Percentiles rank a stretch among this genome's conserved stretches.
These are phyloP conservation scores for Chromobotia macracanthus DNA, from an alignment of 2,797 vertebrate genomes.

Conservation along the genomic window DNA sequence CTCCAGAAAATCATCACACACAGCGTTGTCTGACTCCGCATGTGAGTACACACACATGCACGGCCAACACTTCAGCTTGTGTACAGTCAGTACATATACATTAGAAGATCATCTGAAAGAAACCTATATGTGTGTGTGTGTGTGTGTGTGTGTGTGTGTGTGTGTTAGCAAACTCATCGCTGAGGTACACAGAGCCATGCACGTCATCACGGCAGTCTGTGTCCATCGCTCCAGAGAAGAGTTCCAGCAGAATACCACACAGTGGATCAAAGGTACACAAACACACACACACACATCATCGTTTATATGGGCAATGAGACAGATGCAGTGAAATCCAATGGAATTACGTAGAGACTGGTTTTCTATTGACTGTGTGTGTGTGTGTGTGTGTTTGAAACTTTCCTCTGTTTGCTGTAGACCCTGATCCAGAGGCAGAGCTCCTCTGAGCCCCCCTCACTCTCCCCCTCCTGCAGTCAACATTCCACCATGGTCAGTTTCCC, in stretches of 20 bases:
- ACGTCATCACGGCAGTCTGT: conserved; percentile 79
- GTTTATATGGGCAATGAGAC: not conserved
- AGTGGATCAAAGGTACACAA: conserved; percentile 75
- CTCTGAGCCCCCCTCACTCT: conserved; percentile 79
- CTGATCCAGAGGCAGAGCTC: conserved; percentile 80
- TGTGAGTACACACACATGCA: conserved; percentile 71
- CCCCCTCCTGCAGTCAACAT: conserved; percentile 81
- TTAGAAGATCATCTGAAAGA: not conserved
- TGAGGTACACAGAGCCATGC: conserved; percentile 80
- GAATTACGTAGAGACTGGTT: no score
- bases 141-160: conserved; percentile 23
- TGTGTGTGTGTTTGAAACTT: conserved; percentile 28
- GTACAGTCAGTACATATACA: not conserved
- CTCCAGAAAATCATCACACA: conserved; percentile 80
- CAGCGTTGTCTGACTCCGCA: conserved; percentile 79
- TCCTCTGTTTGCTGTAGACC: conserved; percentile 69
- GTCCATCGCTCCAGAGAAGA: conserved; percentile 77
- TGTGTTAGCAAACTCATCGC: conserved; percentile 82
- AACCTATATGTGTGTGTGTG: conserved; percentile 16
- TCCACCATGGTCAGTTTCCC: conserved; percentile 79
- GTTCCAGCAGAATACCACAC: conserved; percentile 73
- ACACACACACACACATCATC: conserved; percentile 9
- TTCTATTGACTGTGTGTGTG: not conserved
- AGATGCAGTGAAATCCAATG: no score
- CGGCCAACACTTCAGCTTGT: not conserved